phyloP scores from a whole-genome alignment of 2,888 invertebrate genomes.

The Bibio marci region DNA sequence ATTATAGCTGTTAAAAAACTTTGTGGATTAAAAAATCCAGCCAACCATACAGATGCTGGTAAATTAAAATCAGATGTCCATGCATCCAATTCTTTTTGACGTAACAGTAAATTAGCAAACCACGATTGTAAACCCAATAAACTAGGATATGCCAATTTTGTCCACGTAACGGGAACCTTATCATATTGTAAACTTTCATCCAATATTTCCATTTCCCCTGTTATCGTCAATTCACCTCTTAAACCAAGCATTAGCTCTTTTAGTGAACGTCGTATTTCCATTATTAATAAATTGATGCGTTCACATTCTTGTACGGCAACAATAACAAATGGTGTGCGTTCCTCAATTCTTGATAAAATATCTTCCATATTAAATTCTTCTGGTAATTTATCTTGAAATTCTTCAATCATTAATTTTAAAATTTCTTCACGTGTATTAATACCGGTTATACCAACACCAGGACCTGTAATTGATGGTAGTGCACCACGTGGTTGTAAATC shows the following conservation, averaged over 20 bases:
- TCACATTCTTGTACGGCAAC: constrained; percentile 91
- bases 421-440: constrained; percentile 66
- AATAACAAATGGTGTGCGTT: constrained; percentile 80
- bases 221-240: constrained; percentile 88
- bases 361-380: constrained; percentile 78
- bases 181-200: constrained; percentile 78
- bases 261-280: constrained; percentile 67
- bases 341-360: constrained; percentile 72
- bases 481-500: constrained; percentile 83
- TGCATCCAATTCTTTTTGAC: constrained; percentile 65
- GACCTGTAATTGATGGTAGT: constrained; percentile 32
- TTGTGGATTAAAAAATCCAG: constrained; percentile 93
- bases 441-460: too few species aligned
- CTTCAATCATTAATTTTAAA: constrained; percentile 58
- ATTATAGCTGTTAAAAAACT: constrained; percentile 94
- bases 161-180: constrained; percentile 69
- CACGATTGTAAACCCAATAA: constrained; percentile 65
- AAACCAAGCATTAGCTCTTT: constrained; percentile 76
- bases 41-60: constrained; percentile 82
- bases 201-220: constrained; percentile 82
- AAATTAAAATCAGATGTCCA: constrained; percentile 73
- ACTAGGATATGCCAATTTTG: constrained; percentile 76
- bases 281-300: constrained; percentile 77
- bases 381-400: constrained; percentile 75
- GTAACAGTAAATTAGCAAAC: constrained; percentile 70